Evolutionary conservation across 2,888 invertebrate species (phyloP).

Genomic region (Macropis europaea): DNA sequence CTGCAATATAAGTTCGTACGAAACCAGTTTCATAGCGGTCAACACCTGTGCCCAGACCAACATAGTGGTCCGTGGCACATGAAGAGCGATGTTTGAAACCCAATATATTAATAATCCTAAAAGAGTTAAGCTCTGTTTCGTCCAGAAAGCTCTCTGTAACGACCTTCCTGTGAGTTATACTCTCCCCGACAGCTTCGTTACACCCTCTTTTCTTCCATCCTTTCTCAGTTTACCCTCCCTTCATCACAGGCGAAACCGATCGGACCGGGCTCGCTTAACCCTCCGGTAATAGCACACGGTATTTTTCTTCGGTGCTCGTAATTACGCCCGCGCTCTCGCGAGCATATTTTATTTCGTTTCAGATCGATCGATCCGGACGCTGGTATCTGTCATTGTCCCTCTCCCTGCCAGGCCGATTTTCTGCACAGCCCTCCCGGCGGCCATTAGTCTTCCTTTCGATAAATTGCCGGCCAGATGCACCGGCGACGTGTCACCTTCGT

Average conservation of each 20-base stretch:
- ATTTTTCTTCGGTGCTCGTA: conserved; percentile 71
- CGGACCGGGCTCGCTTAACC: conserved; percentile 49
- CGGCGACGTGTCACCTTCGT: conserved; percentile 54
- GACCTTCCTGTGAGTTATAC: conserved; percentile 72
- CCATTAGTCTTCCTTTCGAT: conserved; percentile 67
- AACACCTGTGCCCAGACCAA: too few species aligned
- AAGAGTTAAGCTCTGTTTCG: too few species aligned
- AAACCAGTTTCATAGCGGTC: too few species aligned
- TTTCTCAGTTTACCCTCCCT: conserved; percentile 24
- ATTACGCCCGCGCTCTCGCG: conserved; percentile 63
- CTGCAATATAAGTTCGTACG: too few species aligned
- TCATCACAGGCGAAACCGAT: conserved; percentile 43
- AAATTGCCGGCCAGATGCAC: conserved; percentile 60
- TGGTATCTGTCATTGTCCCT: conserved; percentile 47
- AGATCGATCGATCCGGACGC: conserved; percentile 59
- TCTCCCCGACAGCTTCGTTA: conserved; percentile 37
- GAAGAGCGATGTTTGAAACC: too few species aligned
- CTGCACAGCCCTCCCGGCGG: conserved; percentile 38
- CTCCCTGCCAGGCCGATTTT: conserved; percentile 7
- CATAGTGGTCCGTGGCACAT: too few species aligned
- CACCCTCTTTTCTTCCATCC: conserved; percentile 11
- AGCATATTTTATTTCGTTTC: conserved; percentile 65
- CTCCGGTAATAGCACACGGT: conserved; percentile 68
- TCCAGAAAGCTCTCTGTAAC: too few species aligned
- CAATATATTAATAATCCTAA: too few species aligned